Evolutionary conservation across 1,140 invertebrate genomes (phyloP).

Genomic region (Lasioglossum albipes): DNA sequence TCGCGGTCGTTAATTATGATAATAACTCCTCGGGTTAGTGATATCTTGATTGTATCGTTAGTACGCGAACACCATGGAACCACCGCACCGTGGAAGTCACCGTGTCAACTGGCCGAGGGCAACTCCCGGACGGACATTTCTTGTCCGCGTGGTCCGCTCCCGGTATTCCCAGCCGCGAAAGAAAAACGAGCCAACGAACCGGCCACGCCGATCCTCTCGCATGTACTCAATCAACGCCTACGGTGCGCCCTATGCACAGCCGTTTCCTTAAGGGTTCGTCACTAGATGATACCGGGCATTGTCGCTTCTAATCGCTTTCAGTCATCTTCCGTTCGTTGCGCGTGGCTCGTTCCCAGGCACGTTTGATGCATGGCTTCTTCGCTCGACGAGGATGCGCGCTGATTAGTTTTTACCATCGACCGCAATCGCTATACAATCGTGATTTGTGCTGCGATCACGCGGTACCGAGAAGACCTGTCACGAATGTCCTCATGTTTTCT

Average conservation of each 20-base stretch:
- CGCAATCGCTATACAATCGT: background rate
- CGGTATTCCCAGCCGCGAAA: slow-evolving; percentile 17
- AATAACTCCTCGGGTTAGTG: slow-evolving; percentile 38
- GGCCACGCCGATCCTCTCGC: background rate
- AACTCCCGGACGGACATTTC: background rate
- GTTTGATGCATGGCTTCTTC: background rate
- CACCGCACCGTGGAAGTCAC: slow-evolving; percentile 3
- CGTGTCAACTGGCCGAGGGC: slow-evolving; percentile 1
- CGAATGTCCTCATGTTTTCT: background rate
- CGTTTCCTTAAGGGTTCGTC: background rate
- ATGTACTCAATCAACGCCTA: slow-evolving; percentile 41
- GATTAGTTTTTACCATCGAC: background rate
- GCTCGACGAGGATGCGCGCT: background rate
- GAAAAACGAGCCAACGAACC: slow-evolving; percentile 17
- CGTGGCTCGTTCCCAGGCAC: background rate
- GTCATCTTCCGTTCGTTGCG: slow-evolving; percentile 6
- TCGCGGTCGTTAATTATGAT: slow-evolving; percentile 53
- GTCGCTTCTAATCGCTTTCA: slow-evolving; percentile 10
- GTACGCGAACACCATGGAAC: slow-evolving; percentile 32
- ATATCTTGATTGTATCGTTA: slow-evolving; percentile 55
- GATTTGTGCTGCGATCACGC: background rate
- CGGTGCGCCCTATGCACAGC: background rate
- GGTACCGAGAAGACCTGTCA: background rate
- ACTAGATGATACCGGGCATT: slow-evolving; percentile 10
- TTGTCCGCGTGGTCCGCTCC: slow-evolving; percentile 18